A percentile compares a stretch with the other conserved stretches of the same genome.
phyloP scores from a whole-genome alignment of 2,888 invertebrate species.

The Drosophila algonquin region DNA sequence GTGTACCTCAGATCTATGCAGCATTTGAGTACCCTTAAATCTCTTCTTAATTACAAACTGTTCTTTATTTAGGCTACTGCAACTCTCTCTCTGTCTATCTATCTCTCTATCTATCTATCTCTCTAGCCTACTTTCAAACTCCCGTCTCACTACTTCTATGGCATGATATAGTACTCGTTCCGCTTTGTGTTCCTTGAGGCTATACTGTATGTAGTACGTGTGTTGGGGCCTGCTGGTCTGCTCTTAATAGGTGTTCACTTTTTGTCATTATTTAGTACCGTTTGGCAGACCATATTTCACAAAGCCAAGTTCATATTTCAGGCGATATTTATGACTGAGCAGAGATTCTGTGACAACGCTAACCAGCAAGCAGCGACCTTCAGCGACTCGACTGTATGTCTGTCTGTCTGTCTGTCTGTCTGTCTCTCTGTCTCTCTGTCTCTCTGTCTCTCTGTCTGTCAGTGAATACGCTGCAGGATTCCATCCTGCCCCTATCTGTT shows the following conservation, averaged over 20 bases:
- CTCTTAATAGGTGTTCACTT: neutral
- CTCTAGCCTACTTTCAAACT: neutral
- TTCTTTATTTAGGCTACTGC: neutral
- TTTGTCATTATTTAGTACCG: conserved; percentile 10
- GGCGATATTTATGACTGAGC: conserved; percentile 26
- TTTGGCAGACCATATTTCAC: conserved; percentile 18
- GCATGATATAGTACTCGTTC: neutral
- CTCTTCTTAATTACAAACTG: neutral
- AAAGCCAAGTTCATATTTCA: conserved; percentile 40
- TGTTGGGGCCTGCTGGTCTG: no score
- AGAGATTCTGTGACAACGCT: conserved; percentile 28
- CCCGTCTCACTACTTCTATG: neutral
- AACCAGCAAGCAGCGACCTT: conserved; percentile 19
- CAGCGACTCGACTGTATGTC: conserved; percentile 24
- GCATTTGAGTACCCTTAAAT: neutral
- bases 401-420: neutral
- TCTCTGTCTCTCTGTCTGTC: neutral
- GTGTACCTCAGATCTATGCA: no score
- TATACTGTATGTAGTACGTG: neutral
- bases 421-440: conserved; percentile 9
- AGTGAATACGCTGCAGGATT: conserved; percentile 2
- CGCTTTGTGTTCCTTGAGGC: neutral
- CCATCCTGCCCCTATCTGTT: conserved; percentile 30
- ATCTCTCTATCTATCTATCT: neutral
- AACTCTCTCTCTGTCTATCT: neutral